Base-by-base conservation (phyloP, 2,888 invertebrate species). In the Biston betularia region DNA sequence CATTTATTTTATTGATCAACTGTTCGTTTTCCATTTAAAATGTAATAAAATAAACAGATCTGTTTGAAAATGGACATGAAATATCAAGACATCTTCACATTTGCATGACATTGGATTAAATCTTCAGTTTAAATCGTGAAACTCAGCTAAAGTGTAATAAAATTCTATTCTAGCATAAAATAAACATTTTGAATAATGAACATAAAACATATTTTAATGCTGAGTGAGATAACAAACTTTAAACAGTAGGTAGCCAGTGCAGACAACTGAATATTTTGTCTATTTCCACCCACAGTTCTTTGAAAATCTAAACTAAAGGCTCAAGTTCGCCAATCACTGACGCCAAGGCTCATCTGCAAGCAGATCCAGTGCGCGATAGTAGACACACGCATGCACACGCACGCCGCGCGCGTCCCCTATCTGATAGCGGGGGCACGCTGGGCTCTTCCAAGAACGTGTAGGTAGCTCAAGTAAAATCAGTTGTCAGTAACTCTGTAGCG, bases 401-500 rank as follows among this genome's bases (percentile, higher is more conserved):
- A 85, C 77, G 77, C 79, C 76, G 84, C 79, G 76, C 79, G 81
- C 79, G 77, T 74, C 75, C 72, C 76, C 75, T 81, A 89, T 89
- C 89, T 78, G 89, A 89, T 89, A 89, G 79, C 79, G 73, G 71
- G 75, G 76, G 81, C 83, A 82, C 74, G 78, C 65, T 48, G 72
- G 65, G 63, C 56, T 67, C 73, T 83, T 83, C 82, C 72, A 73
- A 65, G 81, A 82, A 83, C 61, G 55, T 54, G 54, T 50, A 9
- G 10, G 48, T 42, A 33, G 42, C 33, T 49, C 33, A 52, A 55
- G 45, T 60, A 6, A 49, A 44, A 1, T 46, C 14, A 38, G 15
- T 53, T 6, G 11, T 38, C 11, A 15, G 14, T 11, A 14, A 1
- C 9, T 33, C 48, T 50, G n/a, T 50, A 12, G 52, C 38, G 52